A percentile compares a stretch with the other conserved stretches of the same genome.
These are phyloP conservation scores for Benthosema pterotum DNA, from an alignment of 2,797 vertebrate species.

Conservation along the genomic window DNA sequence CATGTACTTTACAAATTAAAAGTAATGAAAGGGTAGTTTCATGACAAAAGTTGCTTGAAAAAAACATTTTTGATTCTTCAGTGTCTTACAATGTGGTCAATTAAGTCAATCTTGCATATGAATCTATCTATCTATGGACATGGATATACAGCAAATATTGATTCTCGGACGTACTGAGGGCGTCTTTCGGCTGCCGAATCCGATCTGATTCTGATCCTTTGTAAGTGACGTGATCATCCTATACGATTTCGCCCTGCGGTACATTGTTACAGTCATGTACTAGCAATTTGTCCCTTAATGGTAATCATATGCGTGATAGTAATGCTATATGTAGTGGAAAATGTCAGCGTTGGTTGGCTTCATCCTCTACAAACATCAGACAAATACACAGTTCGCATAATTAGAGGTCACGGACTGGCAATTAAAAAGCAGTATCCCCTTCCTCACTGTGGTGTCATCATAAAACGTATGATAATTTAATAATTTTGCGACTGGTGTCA, in stretches of 20 bases:
- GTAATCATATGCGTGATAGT: slow-evolving; percentile 47
- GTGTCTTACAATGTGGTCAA: too few relatives aligned
- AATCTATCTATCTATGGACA: too few relatives aligned
- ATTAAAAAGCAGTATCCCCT: slow-evolving; percentile 77
- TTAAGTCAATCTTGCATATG: too few relatives aligned
- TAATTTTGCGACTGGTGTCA: slow-evolving; percentile 71
- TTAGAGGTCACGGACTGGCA: slow-evolving; percentile 72
- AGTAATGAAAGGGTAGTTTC: too few relatives aligned
- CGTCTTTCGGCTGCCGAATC: too few relatives aligned
- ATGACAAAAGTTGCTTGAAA: too few relatives aligned
- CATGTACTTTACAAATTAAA: too few relatives aligned
- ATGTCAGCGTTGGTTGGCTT: slow-evolving; percentile 71
- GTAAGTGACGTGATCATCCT: slow-evolving; percentile 18
- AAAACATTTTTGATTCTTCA: too few relatives aligned
- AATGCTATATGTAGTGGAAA: slow-evolving; percentile 65
- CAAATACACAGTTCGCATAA: slow-evolving; percentile 73
- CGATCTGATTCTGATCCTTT: too few relatives aligned
- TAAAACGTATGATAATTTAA: slow-evolving; percentile 74
- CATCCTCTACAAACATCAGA: slow-evolving; percentile 70
- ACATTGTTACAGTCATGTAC: slow-evolving; percentile 24
- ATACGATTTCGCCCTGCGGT: too few relatives aligned
- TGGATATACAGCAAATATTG: too few relatives aligned
- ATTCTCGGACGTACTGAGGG: too few relatives aligned
- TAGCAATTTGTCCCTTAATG: slow-evolving; percentile 59
- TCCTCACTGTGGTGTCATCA: slow-evolving; percentile 63